A percentile compares a stretch with the other conserved stretches of the same genome.
These are phyloP conservation scores for Drosophila buzzatii DNA, from an alignment of 2,888 invertebrate genomes.

Conservation along the genomic window DNA sequence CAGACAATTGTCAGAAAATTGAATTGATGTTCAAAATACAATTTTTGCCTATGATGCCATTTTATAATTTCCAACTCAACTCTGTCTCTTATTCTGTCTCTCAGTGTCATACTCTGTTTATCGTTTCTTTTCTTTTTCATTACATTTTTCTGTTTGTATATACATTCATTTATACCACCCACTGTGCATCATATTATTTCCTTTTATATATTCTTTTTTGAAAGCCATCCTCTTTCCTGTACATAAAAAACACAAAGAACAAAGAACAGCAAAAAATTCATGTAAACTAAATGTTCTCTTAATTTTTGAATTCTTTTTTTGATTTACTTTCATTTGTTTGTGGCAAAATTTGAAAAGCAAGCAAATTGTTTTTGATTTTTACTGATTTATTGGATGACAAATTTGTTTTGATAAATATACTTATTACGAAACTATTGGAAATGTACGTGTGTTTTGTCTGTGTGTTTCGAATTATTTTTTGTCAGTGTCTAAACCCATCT, in stretches of 20 bases:
- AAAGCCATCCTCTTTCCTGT: constrained; percentile 41
- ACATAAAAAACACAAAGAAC: constrained; percentile 32
- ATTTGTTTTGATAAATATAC: constrained; percentile 37
- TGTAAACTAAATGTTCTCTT: constrained; percentile 35
- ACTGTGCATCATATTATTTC: constrained; percentile 43
- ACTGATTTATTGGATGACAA: constrained; percentile 67
- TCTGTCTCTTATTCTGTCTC: constrained; percentile 26
- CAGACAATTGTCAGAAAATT: constrained; percentile 69
- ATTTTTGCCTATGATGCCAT: constrained; percentile 84
- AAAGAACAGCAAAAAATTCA: constrained; percentile 24
- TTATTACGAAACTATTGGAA: constrained; percentile 58
- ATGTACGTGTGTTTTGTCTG: constrained; percentile 50
- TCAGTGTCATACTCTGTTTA: constrained; percentile 18
- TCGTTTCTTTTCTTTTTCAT: constrained; percentile 1
- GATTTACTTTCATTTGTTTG: constrained; percentile 24
- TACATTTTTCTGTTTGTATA: constrained; percentile 37
- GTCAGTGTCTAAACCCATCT: constrained; percentile 44
- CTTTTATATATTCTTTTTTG: background rate
- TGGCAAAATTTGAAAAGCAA: constrained; percentile 61
- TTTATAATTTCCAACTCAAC: constrained; percentile 65
- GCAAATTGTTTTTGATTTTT: constrained; percentile 33
- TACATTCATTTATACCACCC: constrained; percentile 35
- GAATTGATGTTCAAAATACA: constrained; percentile 81
- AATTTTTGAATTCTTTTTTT: constrained; percentile 16
- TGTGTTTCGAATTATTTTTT: constrained; percentile 25